Base-by-base conservation (phyloP, 2,797 vertebrate species). In the Gambusia yucatana region DNA sequence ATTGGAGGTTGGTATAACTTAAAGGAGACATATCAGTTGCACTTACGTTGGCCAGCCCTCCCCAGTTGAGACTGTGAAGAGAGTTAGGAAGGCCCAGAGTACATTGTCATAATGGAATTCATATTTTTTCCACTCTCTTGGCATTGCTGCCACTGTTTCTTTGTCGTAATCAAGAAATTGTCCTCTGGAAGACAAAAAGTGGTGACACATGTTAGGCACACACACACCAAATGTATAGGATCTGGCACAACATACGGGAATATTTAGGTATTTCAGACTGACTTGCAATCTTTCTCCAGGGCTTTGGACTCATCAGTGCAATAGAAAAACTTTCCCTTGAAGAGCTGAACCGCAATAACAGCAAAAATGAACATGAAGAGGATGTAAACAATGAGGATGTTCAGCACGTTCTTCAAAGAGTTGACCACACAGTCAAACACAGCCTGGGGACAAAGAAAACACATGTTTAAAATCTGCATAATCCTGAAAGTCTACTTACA, bases 351-450 rank as follows among this genome's bases (percentile, higher is more conserved):
- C 0, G 98, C 98, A 16, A 99, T 98, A 91, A 99, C 98, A 0
- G 98, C 98, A n/a, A 99, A 99, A 90, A 99, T 99, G 95, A 99
- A 98, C 98, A 99, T 99, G 96, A 99, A 99, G 85, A 99, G 98
- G 94, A 99, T 96, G 94, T 99, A 99, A 77, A 99, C 98, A 0
- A 99, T 97, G 82, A 99, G 96, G 94, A 99, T 99, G 88, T 99
- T 99, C 92, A 99, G 95, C 30, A 99, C 98, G 0, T 99, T 99
- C 96, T 97, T 99, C 94, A 99, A 91, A 46, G 98, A 99, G 91
- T 99, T 99, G 89, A 99, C 98, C 93, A 99, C 98, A 0, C 98
- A 99, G 96, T 99, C 98, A 69, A 99, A 99, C 83, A 99, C 98
- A 0, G 98, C 98, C 98, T 99, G 92, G 20, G 52, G 76, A 90